Conservation (phyloP, 1,140 invertebrate species). For the Magallana gigas region DNA sequence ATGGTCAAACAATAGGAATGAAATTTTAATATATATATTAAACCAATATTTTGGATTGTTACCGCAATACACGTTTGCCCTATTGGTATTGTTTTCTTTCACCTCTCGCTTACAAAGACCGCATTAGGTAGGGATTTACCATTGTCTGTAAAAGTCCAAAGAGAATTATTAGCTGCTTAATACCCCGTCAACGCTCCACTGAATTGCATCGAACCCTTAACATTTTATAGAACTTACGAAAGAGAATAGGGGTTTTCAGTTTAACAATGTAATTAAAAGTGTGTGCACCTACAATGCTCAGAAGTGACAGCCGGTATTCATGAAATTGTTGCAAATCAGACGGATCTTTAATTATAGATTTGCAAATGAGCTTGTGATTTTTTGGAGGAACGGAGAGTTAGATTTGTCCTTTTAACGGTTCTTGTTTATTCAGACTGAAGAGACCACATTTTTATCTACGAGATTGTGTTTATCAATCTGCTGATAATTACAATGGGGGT, state of each 20-base stretch:
- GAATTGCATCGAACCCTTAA: background rate
- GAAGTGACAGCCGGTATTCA: background rate
- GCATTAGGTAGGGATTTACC: slow-evolving; percentile 12
- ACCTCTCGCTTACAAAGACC: slow-evolving; percentile 15
- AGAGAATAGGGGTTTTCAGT: background rate
- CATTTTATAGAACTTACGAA: slow-evolving; percentile 20
- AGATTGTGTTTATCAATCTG: slow-evolving; percentile 33
- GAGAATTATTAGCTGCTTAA: slow-evolving; percentile 13
- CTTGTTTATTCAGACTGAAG: slow-evolving; percentile 13
- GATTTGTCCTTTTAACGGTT: background rate
- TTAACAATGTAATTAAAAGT: slow-evolving; percentile 31
- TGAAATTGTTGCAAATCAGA: background rate
- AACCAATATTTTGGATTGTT: slow-evolving; percentile 20
- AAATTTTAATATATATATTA: slow-evolving; percentile 5
- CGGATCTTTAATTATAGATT: slow-evolving; percentile 19
- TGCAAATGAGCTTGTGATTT: slow-evolving; percentile 27
- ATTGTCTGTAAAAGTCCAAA: slow-evolving; percentile 2
- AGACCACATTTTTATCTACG: slow-evolving; percentile 20
- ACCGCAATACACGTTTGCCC: slow-evolving; percentile 17
- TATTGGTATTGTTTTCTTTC: slow-evolving; percentile 31
- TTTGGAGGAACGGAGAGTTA: background rate
- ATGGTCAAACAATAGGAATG: background rate
- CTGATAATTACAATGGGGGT: slow-evolving; percentile 5
- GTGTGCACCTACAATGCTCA: slow-evolving; percentile 7
- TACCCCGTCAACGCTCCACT: background rate